A percentile compares a stretch with the other conserved stretches of the same genome.
Conservation (phyloP, 2,113 vertebrate genomes). For the Gallinago paraguaiae region DNA sequence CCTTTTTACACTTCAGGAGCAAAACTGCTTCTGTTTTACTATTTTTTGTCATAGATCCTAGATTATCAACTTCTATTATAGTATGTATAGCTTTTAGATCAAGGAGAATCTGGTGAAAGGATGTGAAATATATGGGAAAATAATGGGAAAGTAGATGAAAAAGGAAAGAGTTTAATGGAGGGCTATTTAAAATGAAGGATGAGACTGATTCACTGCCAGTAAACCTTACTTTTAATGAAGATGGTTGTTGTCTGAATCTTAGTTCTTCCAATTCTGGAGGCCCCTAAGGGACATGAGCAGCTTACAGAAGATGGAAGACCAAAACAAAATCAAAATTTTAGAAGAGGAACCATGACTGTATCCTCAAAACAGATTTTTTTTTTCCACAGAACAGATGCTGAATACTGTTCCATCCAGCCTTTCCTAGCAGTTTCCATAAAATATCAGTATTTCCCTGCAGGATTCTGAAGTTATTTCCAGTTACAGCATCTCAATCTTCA, state of each 20-base stretch:
- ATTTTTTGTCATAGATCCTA: neutral
- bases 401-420: neutral
- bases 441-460: neutral
- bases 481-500: neutral
- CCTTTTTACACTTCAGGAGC: neutral
- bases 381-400: neutral
- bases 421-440: neutral
- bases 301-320: neutral
- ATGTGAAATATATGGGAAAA: neutral
- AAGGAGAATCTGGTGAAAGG: neutral
- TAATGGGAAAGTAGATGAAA: neutral
- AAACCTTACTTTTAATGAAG: neutral
- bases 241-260: neutral
- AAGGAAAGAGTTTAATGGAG: neutral
- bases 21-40: neutral
- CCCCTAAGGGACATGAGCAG: neutral
- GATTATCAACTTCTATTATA: neutral
- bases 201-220: rapidly evolving
- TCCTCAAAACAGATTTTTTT: neutral
- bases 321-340: constrained; percentile 10
- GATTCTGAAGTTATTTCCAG: constrained; percentile 10
- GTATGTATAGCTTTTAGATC: neutral
- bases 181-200: neutral
- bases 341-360: neutral
- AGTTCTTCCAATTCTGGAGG: neutral